Base-by-base conservation (phyloP, 2,888 invertebrate genomes). In the Achlya flavicornis region DNA sequence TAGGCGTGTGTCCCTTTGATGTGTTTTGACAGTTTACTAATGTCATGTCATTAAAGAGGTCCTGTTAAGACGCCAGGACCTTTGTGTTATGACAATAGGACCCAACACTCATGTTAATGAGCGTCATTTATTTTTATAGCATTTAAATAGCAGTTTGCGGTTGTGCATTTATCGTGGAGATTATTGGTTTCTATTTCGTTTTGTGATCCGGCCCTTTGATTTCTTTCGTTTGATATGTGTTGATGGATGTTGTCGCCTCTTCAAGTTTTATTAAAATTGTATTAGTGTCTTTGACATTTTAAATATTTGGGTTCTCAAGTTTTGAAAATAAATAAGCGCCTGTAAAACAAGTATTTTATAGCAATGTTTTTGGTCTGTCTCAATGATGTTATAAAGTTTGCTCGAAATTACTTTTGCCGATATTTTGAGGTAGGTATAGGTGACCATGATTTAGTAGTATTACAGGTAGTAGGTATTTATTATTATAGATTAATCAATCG, bases 21-120 rank as follows among this genome's bases (percentile, higher is more conserved):
- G 82, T 93, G 92, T 93, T 93, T 87, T 92, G 93, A 93, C 93
- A 91, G 87, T 89, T 92, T 91, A 93, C 92, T 93, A 93, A 93
- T 93, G 92, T 74, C 87, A 61, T 84, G 86, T 88, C 90, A 85
- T 93, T 92, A 91, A 72, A 77, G 75, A 83, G 86, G 83, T 85
- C 86, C 85, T 88, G 78, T 68, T 78, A 84, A 84, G 85, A 86
- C 78, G 84, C 84, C 77, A 83, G 77, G 77, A 77, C 75, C 71
- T 83, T 89, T 88, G 84, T 85, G 68, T 65, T 63, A 65, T 63
- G 71, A 92, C 90, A 92, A 92, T 86, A 75, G 85, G 75, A 68
- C 77, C 80, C 81, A 78, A 83, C 77, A 79, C 81, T 87, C 77
- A 87, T 85, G 85, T 85, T 92, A 92, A 93, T 92, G 92, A 92